Evolutionary conservation across 2,888 invertebrate genomes (phyloP).

Genomic region (Fragum fragum): DNA sequence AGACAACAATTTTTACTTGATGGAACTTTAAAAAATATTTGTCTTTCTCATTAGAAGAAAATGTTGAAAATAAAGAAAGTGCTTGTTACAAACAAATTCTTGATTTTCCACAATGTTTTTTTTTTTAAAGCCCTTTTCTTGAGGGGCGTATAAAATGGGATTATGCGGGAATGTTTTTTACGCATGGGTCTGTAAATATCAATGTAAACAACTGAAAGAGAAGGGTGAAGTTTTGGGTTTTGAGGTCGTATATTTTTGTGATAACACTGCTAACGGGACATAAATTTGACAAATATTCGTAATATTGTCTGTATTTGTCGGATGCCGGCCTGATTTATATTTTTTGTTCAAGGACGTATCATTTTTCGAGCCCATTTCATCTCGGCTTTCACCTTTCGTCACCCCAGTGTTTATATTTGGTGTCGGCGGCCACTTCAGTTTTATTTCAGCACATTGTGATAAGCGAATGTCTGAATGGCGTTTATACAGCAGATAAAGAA

Average conservation of each 20-base stretch:
- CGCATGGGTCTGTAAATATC: too few species aligned
- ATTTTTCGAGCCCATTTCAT: slow-evolving; percentile 10
- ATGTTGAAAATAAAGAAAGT: too few species aligned
- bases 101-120: too few species aligned
- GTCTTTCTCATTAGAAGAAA: too few species aligned
- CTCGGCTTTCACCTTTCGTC: slow-evolving; percentile 2
- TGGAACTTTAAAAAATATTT: too few species aligned
- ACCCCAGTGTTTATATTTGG: slow-evolving; percentile 8
- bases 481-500: too few species aligned
- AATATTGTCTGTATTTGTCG: slow-evolving; percentile 18
- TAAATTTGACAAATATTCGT: slow-evolving; percentile 15
- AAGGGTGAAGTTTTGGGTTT: background rate
- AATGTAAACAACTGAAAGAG: too few species aligned
- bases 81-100: too few species aligned
- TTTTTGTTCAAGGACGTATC: slow-evolving; percentile 15
- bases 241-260: background rate
- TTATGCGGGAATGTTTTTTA: too few species aligned
- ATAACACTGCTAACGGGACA: slow-evolving; percentile 1
- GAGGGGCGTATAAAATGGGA: too few species aligned
- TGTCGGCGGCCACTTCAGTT: slow-evolving; percentile 13
- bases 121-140: too few species aligned
- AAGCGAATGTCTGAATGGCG: background rate
- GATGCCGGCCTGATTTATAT: slow-evolving; percentile 19
- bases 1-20: too few species aligned
- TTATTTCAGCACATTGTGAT: background rate